Evolutionary conservation across 2,888 invertebrate genomes (phyloP).

Genomic region (Isotomurus palustris): DNA sequence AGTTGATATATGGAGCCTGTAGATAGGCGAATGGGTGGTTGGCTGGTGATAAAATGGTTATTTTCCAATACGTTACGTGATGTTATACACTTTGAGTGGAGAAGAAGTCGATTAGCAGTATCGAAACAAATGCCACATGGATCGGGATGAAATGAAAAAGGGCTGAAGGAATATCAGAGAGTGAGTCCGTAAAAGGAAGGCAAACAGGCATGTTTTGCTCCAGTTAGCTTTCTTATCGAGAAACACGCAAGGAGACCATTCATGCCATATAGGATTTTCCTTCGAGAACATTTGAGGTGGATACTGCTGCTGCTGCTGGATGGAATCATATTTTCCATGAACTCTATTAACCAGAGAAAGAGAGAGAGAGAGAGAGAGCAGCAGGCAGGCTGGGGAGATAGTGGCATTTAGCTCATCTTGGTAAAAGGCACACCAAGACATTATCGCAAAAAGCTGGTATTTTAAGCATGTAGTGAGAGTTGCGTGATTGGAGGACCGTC

Average conservation of each 20-base stretch:
- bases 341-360: not conserved
- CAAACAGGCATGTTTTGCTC: constrained; percentile 16
- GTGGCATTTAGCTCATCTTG: constrained; percentile 20
- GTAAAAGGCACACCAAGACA: constrained; percentile 31
- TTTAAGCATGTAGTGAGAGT: constrained; percentile 11
- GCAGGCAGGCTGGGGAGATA: no score
- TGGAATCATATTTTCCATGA: not conserved
- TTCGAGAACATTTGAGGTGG: not conserved
- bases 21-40: not conserved
- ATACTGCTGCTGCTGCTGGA: not conserved
- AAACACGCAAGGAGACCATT: constrained; percentile 32
- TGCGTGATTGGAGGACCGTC: constrained; percentile 32
- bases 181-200: not conserved
- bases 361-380: constrained; percentile 4
- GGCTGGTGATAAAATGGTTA: constrained; percentile 4
- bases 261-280: constrained; percentile 10
- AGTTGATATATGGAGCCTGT: no score
- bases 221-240: constrained; percentile 23
- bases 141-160: not conserved
- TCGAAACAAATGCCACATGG: constrained; percentile 7
- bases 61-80: constrained; percentile 8
- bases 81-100: no score
- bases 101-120: constrained; percentile 1
- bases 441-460: constrained; percentile 31
- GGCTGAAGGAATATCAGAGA: not conserved